Base-by-base conservation (phyloP, 2,797 vertebrate species). In the Picus viridis region DNA sequence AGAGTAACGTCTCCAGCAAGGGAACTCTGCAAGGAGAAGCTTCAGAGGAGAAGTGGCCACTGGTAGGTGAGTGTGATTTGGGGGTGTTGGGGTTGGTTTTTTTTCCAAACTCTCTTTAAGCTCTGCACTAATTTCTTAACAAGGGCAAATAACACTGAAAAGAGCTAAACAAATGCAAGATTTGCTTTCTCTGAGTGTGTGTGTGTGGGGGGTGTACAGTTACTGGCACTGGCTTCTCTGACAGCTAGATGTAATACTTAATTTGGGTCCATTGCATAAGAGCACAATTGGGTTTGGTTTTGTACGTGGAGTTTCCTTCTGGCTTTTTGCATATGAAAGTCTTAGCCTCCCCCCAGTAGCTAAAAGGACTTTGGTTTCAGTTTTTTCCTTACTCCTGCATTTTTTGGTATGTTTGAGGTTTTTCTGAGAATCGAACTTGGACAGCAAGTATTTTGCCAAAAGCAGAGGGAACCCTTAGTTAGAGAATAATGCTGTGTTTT, bases 1-100 rank as follows among this genome's bases (percentile, higher is more conserved):
- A 96, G 95, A 92, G 96, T 96, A 94, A 97, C 94, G 95, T 96
- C 96, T 97, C 94, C 20, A 68, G 89, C 89, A 96, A 89, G 95
- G 96, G 95, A 96, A 87, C 71, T 96, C 96, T 94, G 96, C 94
- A 88, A 92, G 87, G 94, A 95, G 92, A 95, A 92, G 89, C 96
- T 75, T 90, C 93, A 92, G 84, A 76, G 94, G 95, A 95, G 96
- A 95, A 96, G 96, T 96, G 93, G 79, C 94, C 79, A 71, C 88
- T 18, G 71, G 93, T 92, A 95, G 97, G 98, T 91, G 87, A 92
- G 71, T 75, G 81, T 81, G 96, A 94, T 94, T 96, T 51, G 41
- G 41, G 15, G 15, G 6, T 16, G 41, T 43, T 43, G 15, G 39
- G 39, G 36, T 41, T 41, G 15, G 6, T 43, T 6, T 43, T 43